Evolutionary conservation across 2,113 vertebrate species (phyloP), one percentile per base, ranked within the genome.

Genomic region (Trochalopteron elliotii): DNA sequence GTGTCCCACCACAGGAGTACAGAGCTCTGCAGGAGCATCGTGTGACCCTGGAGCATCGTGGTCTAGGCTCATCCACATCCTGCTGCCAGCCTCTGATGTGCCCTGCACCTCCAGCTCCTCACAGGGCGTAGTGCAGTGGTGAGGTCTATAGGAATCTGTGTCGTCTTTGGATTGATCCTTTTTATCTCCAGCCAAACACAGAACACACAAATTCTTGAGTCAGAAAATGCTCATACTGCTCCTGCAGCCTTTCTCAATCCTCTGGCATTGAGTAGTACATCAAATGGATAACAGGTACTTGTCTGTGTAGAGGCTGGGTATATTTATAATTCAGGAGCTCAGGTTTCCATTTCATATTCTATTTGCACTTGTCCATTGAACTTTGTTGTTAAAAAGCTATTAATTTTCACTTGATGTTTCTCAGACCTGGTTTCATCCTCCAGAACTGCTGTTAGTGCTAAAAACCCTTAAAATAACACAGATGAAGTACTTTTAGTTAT

Each of bases 101-200:
- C 53, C 49, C 37, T 21, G 59, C 22, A 15, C 16, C 16, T 82
- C 65, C 61, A 44, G 39, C 57, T 64, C 52, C 72, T 49, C 4
- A 2, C 49, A 47, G 44, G 9, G 17, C 6, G 9, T 9, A 21
- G 11, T 1, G 4, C 2, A 55, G 24, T 4, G 2, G 12, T 1
- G 3, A 76, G 56, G n/a, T 59, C 75, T n/a, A 21, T 12, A 85
- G 47, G 53, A 49, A 7, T 24, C 53, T n/a, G 15, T 1, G 2
- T 23, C 6, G 1, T 42, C 75, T 93, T 71, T 55, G 42, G 8
- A 23, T 56, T 72, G 17, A 16, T 50, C 27, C 24, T 68, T 68
- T 87, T 76, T 35, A 33, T 44, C 52, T 74, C 30, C 78, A 69
- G 39, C 30, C 9, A 42, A 84, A 52, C 64, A 6, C 68, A 39